Conservation (phyloP, 2,888 invertebrate genomes). For the Pseudococcus viburni region DNA sequence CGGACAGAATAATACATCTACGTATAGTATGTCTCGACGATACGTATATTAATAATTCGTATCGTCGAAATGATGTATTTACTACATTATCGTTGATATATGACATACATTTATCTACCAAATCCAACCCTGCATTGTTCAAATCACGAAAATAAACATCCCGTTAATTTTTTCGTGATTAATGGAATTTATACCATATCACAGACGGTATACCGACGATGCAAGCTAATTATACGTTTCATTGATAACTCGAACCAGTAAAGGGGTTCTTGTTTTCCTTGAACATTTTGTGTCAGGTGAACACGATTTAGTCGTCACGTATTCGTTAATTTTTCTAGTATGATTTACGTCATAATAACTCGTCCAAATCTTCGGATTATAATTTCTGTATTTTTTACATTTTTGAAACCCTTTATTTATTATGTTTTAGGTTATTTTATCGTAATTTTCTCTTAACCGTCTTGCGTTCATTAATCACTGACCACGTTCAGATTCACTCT, state of each 20-base stretch:
- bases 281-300: constrained; percentile 6
- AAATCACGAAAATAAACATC: background rate
- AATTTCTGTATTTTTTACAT: background rate
- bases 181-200: constrained; percentile 32
- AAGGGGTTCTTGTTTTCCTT: constrained; percentile 29
- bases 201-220: background rate
- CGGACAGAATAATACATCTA: background rate
- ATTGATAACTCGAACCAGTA: constrained; percentile 32
- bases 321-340: background rate
- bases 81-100: background rate
- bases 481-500: constrained; percentile 54
- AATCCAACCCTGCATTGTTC: background rate
- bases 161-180: constrained; percentile 21
- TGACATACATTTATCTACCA: background rate
- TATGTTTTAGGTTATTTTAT: background rate
- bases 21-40: background rate
- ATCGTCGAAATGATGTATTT: background rate
- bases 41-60: background rate
- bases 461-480: constrained; percentile 41
- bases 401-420: background rate
- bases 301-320: constrained; percentile 30
- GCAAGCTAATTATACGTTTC: constrained; percentile 40
- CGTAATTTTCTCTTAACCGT: background rate
- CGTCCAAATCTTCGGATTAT: background rate
- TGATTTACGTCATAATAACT: background rate